phyloP scores from a whole-genome alignment of 1,140 invertebrate species.

The Bradynema listronoti region DNA sequence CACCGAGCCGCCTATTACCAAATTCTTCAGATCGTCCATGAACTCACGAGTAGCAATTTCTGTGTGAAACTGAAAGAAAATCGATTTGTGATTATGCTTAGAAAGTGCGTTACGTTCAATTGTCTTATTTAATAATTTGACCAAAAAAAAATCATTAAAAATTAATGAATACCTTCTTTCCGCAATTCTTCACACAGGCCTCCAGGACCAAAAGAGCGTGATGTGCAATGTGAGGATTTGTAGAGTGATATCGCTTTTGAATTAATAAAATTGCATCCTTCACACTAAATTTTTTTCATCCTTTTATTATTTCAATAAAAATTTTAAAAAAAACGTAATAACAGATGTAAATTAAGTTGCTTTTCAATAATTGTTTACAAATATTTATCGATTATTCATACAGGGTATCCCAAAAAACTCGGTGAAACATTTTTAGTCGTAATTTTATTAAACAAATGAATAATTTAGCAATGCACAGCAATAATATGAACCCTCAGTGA shows the following conservation, averaged over 20 bases:
- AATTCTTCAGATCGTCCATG: slow-evolving; percentile 81
- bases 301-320: background rate
- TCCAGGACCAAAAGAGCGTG: slow-evolving; percentile 69
- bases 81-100: no score
- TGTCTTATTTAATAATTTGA: background rate
- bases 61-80: slow-evolving; percentile 69
- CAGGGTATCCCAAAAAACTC: no score
- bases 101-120: slow-evolving; percentile 3
- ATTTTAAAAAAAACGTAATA: background rate
- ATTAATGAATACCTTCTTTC: slow-evolving; percentile 59
- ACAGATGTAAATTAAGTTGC: no score
- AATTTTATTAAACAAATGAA: background rate
- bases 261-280: slow-evolving; percentile 47
- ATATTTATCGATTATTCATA: no score
- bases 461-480: no score
- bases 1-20: slow-evolving; percentile 38
- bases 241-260: slow-evolving; percentile 45
- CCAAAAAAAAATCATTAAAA: background rate
- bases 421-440: background rate
- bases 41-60: slow-evolving; percentile 85
- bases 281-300: slow-evolving; percentile 27
- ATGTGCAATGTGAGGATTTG: slow-evolving; percentile 54
- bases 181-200: slow-evolving; percentile 96
- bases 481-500: no score
- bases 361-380: no score